Evolutionary conservation across 1,140 invertebrate genomes (phyloP), one percentile per base, ranked within the genome.

Genomic region (Aphidius ervi): DNA sequence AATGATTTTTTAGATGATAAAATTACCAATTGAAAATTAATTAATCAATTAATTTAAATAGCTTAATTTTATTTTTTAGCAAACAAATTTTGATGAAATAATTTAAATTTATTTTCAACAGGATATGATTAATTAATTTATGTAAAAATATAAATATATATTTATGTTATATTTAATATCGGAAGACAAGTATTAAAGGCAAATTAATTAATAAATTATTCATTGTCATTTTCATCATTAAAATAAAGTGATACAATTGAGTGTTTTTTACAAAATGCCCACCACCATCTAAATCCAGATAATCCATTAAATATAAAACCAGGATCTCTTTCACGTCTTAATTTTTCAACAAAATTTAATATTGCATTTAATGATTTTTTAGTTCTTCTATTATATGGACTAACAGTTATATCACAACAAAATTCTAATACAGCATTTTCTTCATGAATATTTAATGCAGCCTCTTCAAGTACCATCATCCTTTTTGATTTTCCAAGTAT

Each of bases 181-280:
- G 10, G 9, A 31, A 31, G 23, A 31, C 23, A 31, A 9, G 6
- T 16, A n/a, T 54, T 9, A 54, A 10, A 50, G 23, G 23, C 23
- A 16, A 42, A 9, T 31, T 53, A 9, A 40, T 50, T 9, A 56
- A 52, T 52, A 54, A 47, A 63, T 75, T 68, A 75, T 64, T 78
- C 77, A 64, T 76, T 74, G 31, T 80, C 78, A 54, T 70, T 74
- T 41, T 80, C 77, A 59, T 81, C 82, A 61, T 85, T 83, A 66
- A 84, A 85, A 67, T 85, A 84, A 31, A 87, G 70, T 5, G 85
- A 86, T 20, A 89, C 87, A 58, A 90, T 88, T 49, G 86, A 87
- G 75, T 90, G 86, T 68, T 90, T 89, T 71, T 89, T 89, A 78
- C 88, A 89, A 68, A 90, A 90, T 0, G 88, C 88, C 88, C 88